Percentiles rank a stretch among this genome's conserved stretches.
phyloP scores from a whole-genome alignment of 2,888 invertebrate genomes.

The Oligia latruncula region DNA sequence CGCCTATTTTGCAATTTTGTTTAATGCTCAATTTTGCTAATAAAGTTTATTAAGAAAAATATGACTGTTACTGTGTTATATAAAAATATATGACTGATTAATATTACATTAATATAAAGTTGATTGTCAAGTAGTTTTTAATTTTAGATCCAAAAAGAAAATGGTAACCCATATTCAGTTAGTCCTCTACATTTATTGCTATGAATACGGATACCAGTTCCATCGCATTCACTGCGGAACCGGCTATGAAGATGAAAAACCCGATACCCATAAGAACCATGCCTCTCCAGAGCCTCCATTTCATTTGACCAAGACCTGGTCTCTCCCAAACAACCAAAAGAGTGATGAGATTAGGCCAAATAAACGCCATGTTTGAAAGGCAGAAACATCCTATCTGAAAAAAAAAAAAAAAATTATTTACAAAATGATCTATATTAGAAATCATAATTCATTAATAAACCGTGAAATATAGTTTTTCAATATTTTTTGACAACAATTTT shows the following conservation, averaged over 20 bases:
- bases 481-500: neutral
- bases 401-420: neutral
- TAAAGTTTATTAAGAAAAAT: neutral
- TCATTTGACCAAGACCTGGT: slow-evolving; percentile 73
- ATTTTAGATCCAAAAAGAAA: too few species aligned
- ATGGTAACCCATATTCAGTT: too few species aligned
- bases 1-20: neutral
- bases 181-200: neutral
- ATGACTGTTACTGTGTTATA: neutral
- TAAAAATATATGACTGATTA: too few species aligned
- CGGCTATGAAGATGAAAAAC: slow-evolving; percentile 67
- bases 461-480: too few species aligned
- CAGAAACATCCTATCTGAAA: slow-evolving; percentile 79
- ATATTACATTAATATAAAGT: too few species aligned
- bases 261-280: slow-evolving; percentile 64
- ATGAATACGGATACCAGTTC: slow-evolving; percentile 67
- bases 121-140: too few species aligned
- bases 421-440: neutral
- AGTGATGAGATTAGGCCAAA: slow-evolving; percentile 75
- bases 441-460: neutral
- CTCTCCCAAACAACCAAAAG: slow-evolving; percentile 72
- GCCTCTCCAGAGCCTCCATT: slow-evolving; percentile 73
- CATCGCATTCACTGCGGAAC: slow-evolving; percentile 70
- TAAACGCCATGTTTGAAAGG: slow-evolving; percentile 79
- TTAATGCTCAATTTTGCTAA: neutral